Percentiles rank a stretch among this genome's conserved stretches.
Evolutionary conservation across 2,113 vertebrate species (phyloP).

Genomic region (Passer montanus): DNA sequence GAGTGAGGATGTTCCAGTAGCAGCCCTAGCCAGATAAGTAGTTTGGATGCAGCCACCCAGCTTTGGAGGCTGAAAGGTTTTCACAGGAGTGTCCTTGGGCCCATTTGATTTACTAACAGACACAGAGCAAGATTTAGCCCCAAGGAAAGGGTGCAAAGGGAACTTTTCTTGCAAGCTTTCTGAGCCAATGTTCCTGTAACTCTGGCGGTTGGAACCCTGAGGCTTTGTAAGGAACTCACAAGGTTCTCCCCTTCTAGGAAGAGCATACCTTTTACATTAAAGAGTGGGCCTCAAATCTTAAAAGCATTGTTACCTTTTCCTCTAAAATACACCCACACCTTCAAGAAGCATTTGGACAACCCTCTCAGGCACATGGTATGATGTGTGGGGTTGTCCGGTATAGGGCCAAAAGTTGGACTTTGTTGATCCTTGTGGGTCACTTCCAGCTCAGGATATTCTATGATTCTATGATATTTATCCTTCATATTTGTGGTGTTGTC

Average conservation of each 20-base stretch:
- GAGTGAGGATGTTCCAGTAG: background rate
- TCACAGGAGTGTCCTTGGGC: background rate
- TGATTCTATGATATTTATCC: background rate
- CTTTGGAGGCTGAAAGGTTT: background rate
- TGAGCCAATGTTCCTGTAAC: background rate
- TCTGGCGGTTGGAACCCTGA: background rate
- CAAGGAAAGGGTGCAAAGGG: background rate
- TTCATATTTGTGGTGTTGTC: background rate
- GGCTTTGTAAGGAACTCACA: background rate
- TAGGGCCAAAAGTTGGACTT: background rate
- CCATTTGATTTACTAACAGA: background rate
- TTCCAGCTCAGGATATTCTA: background rate
- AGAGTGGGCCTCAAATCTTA: conserved; percentile 9
- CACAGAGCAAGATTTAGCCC: background rate
- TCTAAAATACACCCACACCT: background rate
- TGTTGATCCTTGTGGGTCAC: background rate
- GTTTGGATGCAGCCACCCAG: background rate
- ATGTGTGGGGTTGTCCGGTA: background rate
- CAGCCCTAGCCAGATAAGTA: background rate
- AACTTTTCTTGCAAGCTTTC: background rate
- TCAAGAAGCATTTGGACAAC: background rate
- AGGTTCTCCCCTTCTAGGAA: conserved; percentile 3
- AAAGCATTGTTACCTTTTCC: background rate
- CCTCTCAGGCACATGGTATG: background rate
- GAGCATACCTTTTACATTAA: background rate